Evolutionary conservation across 2,888 invertebrate species (phyloP).

Genomic region (Rhopalosiphum nymphaeae): DNA sequence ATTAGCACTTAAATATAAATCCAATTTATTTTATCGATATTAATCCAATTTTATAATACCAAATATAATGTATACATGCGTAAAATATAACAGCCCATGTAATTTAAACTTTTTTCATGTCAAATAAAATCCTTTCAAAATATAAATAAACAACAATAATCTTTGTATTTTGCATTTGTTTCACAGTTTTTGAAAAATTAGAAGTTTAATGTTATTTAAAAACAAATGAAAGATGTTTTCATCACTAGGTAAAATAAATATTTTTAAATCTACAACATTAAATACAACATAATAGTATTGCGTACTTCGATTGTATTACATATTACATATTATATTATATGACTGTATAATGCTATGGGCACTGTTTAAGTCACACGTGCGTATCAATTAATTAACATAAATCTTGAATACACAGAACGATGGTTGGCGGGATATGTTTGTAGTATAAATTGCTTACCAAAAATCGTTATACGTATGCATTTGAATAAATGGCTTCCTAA

Average conservation of each 20-base stretch:
- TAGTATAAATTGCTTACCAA: background rate
- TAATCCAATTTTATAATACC: background rate
- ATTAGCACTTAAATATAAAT: background rate
- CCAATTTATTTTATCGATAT: background rate
- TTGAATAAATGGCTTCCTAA: constrained; percentile 10
- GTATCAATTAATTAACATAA: constrained; percentile 40
- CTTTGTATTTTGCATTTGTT: background rate
- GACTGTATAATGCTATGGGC: background rate
- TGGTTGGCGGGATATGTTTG: background rate
- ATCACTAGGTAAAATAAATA: background rate
- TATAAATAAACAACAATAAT: background rate
- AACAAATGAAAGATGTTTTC: background rate
- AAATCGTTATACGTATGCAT: background rate
- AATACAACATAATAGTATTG: background rate
- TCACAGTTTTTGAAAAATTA: background rate
- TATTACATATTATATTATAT: background rate
- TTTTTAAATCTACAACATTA: background rate
- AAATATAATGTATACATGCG: background rate
- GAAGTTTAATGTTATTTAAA: background rate
- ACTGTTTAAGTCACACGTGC: background rate
- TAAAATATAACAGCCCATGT: background rate
- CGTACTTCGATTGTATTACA: background rate
- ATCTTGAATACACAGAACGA: background rate
- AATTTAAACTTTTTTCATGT: background rate
- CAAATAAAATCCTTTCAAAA: background rate